Base-by-base conservation (phyloP, 2,888 invertebrate species). In the Pollenia griseotomentosa region DNA sequence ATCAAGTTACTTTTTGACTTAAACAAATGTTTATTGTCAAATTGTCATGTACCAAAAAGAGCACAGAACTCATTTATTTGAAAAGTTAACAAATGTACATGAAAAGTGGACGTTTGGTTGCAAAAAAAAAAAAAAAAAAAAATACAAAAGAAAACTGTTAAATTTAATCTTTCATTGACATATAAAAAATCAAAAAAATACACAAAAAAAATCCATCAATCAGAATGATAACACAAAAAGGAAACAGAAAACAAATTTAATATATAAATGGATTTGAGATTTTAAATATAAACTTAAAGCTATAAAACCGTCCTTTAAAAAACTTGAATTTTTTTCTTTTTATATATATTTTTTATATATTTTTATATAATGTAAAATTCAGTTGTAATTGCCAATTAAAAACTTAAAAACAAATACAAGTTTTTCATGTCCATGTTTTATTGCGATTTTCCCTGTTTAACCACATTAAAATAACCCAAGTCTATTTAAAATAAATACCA, bases 1-100 rank as follows among this genome's bases (percentile, higher is more conserved):
- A 33, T 33, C 33, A 6, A 33, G 33, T 33, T 33, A 33, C 33
- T 33, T 33, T 33, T 33, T 33, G 33, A 33, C 33, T 33, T 33
- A 33, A 10, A 55, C 55, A 77, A 77, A 78, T 57, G 44, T 59
- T 68, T 68, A 40, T 48, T 68, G 48, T 59, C 59, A 33, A 68
- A 68, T 16, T 78, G 68, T 78, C 59, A 68, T 48, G 46, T 59
- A 59, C 11, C 19, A 10, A 23, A 44, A 46, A 19, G 9, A 33
- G 33, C 33, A 33, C 33, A 33, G 33, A 33, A 6, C 6, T 33
- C 66, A 48, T 23, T 12, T 16, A 23, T 66, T 66, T 48, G 46
- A 51, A 66, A 66, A 46, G 11, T 48, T 6, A 23, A 14, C 48
- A 23, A 23, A 48, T 12, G 8, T 23, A 44, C 11, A 12, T 44